Percentiles rank a stretch among this genome's conserved stretches.
phyloP scores from a whole-genome alignment of 2,797 vertebrate species.

The Bovichtus diacanthus region DNA sequence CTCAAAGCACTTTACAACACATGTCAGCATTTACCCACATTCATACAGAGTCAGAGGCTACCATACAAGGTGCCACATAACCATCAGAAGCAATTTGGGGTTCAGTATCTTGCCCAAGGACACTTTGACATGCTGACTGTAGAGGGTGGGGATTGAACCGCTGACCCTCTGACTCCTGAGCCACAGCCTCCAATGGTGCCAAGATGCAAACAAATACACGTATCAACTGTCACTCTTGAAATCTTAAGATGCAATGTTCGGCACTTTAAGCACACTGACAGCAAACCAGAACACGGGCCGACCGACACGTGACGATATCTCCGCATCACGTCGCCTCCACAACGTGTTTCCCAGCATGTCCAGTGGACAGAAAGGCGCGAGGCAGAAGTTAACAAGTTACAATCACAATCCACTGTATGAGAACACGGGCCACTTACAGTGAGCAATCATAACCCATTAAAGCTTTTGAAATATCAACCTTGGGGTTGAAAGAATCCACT shows the following conservation, averaged over 20 bases:
- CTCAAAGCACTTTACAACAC: too few species aligned
- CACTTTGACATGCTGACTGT: too few species aligned
- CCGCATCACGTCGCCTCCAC: background rate
- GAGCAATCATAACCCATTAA: conserved; percentile 67
- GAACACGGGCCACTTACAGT: conserved; percentile 51
- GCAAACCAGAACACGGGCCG: background rate
- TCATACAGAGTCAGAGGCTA: too few species aligned
- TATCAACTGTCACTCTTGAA: background rate
- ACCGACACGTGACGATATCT: background rate
- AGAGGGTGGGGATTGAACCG: too few species aligned
- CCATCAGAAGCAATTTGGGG: too few species aligned
- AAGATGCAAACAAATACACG: conserved; percentile 16
- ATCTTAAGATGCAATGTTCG: background rate
- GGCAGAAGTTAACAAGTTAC: conserved; percentile 16
- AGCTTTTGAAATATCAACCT: conserved; percentile 73
- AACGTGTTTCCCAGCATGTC: background rate
- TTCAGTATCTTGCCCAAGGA: too few species aligned
- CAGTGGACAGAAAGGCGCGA: background rate
- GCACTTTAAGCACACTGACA: background rate
- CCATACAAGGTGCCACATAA: too few species aligned
- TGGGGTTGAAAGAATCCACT: conserved; percentile 75
- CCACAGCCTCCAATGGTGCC: conserved; percentile 18
- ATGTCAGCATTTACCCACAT: too few species aligned
- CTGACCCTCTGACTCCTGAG: too few species aligned
- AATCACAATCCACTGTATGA: conserved; percentile 24